Conservation (phyloP, 2,113 vertebrate genomes). For the Mormyrus iriodes region DNA sequence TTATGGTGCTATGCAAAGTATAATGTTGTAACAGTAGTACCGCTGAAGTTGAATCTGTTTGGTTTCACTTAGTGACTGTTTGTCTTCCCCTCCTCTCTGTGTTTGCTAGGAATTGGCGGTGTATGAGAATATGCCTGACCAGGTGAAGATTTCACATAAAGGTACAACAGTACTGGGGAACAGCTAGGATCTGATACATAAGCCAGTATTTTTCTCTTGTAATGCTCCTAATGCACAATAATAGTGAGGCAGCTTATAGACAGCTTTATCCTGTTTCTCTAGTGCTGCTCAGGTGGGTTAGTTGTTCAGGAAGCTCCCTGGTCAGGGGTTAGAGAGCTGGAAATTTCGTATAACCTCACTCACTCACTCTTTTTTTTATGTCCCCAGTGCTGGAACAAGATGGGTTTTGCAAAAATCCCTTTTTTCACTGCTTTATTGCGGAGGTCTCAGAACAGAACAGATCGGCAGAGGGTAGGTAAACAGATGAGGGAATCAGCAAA, state of each 20-base stretch:
- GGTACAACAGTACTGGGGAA: conserved; percentile 33
- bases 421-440: conserved; percentile 62
- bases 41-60: background rate
- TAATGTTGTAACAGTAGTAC: background rate
- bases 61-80: background rate
- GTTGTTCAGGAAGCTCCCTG: background rate
- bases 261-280: no score
- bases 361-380: conserved; percentile 14
- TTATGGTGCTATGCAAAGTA: background rate
- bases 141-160: conserved; percentile 57
- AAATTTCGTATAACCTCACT: background rate
- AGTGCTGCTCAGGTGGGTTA: background rate
- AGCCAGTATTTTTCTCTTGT: background rate
- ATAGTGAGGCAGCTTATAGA: background rate
- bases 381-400: conserved; percentile 56
- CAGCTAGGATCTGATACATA: background rate
- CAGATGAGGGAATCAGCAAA: background rate
- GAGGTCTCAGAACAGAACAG: conserved; percentile 55
- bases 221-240: background rate
- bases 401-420: conserved; percentile 61
- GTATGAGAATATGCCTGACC: conserved; percentile 60
- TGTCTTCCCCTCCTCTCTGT: background rate
- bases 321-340: background rate
- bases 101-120: conserved; percentile 57
- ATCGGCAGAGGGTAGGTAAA: conserved; percentile 52